Conservation (phyloP, 2,888 invertebrate species). For the Helicoverpa assulta region DNA sequence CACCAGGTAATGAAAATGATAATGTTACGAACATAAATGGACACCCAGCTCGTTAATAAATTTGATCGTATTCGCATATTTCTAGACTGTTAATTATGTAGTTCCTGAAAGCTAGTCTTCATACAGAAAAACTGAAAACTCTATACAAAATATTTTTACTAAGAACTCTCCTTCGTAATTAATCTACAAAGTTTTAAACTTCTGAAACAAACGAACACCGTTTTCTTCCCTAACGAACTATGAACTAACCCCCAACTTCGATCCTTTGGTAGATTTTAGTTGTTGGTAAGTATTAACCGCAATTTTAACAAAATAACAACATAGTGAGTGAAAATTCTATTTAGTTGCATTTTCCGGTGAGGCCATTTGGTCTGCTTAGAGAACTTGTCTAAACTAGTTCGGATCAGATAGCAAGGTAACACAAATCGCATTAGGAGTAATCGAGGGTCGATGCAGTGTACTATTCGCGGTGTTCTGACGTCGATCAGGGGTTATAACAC, state of each 20-base stretch:
- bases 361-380: constrained; percentile 44
- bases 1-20: no score
- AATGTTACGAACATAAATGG: no score
- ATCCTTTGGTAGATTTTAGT: constrained; percentile 21
- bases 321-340: constrained; percentile 27
- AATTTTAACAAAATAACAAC: constrained; percentile 7
- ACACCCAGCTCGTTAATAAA: not conserved
- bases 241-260: constrained; percentile 37
- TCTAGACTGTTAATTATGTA: constrained; percentile 25
- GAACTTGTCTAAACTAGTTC: constrained; percentile 75
- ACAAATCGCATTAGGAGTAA: constrained; percentile 83
- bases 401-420: constrained; percentile 76
- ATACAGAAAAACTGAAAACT: constrained; percentile 19
- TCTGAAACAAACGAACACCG: constrained; percentile 41
- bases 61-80: not conserved
- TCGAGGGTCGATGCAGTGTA: constrained; percentile 71
- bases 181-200: constrained; percentile 49
- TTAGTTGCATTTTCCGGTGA: constrained; percentile 35
- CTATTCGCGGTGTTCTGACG: constrained; percentile 51
- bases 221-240: constrained; percentile 40
- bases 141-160: constrained; percentile 29
- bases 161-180: constrained; percentile 34
- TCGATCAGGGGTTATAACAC: constrained; percentile 43
- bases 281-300: constrained; percentile 10
- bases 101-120: constrained; percentile 9